Evolutionary conservation across 1,140 invertebrate species (phyloP).

Genomic region (Nautilus pompilius): DNA sequence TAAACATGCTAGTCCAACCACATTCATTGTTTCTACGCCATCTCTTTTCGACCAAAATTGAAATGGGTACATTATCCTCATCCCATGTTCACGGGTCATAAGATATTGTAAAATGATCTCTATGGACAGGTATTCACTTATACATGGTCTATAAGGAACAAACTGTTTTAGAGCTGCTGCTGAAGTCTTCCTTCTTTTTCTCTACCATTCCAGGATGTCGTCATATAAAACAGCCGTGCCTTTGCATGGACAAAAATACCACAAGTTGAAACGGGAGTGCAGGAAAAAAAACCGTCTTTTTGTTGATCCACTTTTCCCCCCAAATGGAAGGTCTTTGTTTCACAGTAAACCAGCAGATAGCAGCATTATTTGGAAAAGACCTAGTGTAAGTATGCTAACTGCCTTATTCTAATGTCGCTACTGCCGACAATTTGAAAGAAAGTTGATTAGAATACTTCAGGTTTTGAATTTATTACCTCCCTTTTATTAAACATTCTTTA

Average conservation of each 20-base stretch:
- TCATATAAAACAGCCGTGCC: no score
- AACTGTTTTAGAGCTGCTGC: no score
- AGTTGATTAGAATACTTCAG: background rate
- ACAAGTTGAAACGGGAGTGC: constrained; percentile 44
- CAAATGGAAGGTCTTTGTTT: constrained; percentile 56
- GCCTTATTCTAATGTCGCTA: background rate
- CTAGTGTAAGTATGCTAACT: constrained; percentile 43
- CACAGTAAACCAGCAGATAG: constrained; percentile 37
- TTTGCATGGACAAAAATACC: constrained; percentile 54
- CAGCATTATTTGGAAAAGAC: constrained; percentile 57
- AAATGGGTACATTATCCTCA: no score
- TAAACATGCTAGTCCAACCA: no score
- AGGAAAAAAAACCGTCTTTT: constrained; percentile 51
- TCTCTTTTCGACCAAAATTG: no score
- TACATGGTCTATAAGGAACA: no score
- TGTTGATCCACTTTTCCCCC: constrained; percentile 59
- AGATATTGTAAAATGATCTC: no score
- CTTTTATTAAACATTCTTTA: background rate
- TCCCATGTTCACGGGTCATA: no score
- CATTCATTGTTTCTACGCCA: no score
- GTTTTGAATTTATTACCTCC: background rate
- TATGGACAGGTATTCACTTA: no score
- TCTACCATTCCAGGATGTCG: no score
- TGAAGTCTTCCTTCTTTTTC: no score
- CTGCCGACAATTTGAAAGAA: background rate